phyloP scores from a whole-genome alignment of 2,888 invertebrate genomes.

The Sinohyriopsis cumingii region DNA sequence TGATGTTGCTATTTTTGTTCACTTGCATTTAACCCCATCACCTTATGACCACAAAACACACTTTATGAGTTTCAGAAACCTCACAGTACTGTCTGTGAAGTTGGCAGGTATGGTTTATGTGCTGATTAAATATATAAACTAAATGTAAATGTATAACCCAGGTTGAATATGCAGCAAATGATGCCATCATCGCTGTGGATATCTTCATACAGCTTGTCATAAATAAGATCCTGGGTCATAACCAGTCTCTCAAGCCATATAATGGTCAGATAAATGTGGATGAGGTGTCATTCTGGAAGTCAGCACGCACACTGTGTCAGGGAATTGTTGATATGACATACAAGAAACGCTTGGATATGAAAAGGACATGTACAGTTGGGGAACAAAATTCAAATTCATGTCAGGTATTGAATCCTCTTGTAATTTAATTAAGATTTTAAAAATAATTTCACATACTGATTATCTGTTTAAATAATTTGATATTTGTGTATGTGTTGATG shows the following conservation, averaged over 20 bases:
- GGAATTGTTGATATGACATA: slow-evolving; percentile 45
- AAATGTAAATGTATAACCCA: slow-evolving; percentile 21
- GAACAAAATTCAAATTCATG: neutral
- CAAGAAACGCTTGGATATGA: neutral
- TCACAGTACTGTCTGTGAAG: too few species aligned
- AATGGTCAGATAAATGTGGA: slow-evolving; percentile 18
- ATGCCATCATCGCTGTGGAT: slow-evolving; percentile 81
- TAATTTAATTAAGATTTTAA: too few species aligned
- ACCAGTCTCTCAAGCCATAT: slow-evolving; percentile 9
- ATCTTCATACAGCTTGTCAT: slow-evolving; percentile 75
- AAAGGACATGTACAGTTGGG: neutral
- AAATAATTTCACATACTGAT: too few species aligned
- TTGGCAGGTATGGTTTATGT: too few species aligned
- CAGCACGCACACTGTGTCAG: slow-evolving; percentile 49
- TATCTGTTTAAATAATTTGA: too few species aligned
- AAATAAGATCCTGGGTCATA: slow-evolving; percentile 41
- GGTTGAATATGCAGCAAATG: slow-evolving; percentile 83
- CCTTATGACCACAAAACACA: too few species aligned
- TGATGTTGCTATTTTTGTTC: too few species aligned
- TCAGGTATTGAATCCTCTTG: slow-evolving; percentile 8
- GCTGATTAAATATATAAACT: too few species aligned
- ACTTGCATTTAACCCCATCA: too few species aligned
- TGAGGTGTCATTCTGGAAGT: slow-evolving; percentile 36
- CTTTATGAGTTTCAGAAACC: too few species aligned
- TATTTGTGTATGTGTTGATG: too few species aligned